Percentiles rank a stretch among this genome's conserved stretches.
These are phyloP conservation scores for Prionace glauca DNA, from an alignment of 2,797 vertebrate species.

Conservation along the genomic window DNA sequence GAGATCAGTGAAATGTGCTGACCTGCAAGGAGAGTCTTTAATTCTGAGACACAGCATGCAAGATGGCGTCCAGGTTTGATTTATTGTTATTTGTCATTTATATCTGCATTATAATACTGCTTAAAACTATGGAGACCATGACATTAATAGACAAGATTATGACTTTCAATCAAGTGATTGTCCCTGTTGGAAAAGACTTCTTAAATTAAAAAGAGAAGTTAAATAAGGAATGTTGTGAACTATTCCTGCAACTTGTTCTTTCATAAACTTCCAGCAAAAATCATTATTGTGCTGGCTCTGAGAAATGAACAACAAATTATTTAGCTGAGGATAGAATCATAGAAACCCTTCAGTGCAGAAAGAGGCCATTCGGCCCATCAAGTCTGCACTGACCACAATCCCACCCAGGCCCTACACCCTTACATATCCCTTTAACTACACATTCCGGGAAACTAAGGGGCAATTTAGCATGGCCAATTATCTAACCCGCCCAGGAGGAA, in stretches of 20 bases:
- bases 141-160: not conserved
- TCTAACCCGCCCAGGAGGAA: too few relatives aligned
- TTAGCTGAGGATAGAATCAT: not conserved
- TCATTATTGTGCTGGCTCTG: not conserved
- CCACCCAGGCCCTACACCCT: too few relatives aligned
- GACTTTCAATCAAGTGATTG: not conserved
- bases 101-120: not conserved
- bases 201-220: not conserved
- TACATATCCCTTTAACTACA: too few relatives aligned
- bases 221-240: not conserved
- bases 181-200: not conserved
- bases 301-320: not conserved
- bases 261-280: not conserved
- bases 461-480: too few relatives aligned
- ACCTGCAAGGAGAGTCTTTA: not conserved
- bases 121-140: not conserved
- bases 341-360: too few relatives aligned
- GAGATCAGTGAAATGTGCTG: not conserved
- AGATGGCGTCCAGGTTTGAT: not conserved
- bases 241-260: not conserved
- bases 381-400: too few relatives aligned
- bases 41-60: not conserved
- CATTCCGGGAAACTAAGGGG: too few relatives aligned
- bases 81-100: not conserved
- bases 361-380: too few relatives aligned